Percentiles rank a stretch among this genome's conserved stretches.
Evolutionary conservation across 2,113 vertebrate species (phyloP).

Genomic region (Malurus melanocephalus): DNA sequence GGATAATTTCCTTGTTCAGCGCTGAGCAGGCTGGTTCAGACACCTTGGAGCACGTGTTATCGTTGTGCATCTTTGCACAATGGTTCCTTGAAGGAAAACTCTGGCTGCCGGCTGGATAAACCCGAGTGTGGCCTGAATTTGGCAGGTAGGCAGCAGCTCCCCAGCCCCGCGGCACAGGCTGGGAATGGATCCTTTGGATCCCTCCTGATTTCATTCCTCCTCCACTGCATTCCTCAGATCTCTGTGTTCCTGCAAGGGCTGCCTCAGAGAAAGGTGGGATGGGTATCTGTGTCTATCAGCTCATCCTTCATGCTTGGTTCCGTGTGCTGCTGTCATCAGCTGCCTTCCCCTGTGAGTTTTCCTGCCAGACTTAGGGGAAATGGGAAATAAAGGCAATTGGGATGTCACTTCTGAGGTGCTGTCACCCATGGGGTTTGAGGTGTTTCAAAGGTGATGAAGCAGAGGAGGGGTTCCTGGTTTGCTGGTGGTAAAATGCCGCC

Average conservation of each 20-base stretch:
- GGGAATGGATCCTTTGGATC: neutral
- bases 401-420: neutral
- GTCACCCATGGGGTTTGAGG: neutral
- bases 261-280: neutral
- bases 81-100: neutral
- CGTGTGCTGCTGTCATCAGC: neutral
- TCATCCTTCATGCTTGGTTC: neutral
- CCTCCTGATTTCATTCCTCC: neutral
- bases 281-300: rapidly evolving
- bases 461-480: neutral
- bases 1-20: neutral
- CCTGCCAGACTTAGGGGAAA: neutral
- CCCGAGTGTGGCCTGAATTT: neutral
- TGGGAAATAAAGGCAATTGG: neutral
- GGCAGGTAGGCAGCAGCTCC: neutral
- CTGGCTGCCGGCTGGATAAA: conserved; percentile 5
- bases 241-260: neutral
- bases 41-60: neutral
- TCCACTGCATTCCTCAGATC: rapidly evolving
- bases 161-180: neutral
- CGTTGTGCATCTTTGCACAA: neutral
- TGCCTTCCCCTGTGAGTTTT: neutral
- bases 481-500: neutral
- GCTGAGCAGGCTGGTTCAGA: neutral
- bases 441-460: neutral